phyloP scores from a whole-genome alignment of 2,888 invertebrate genomes.

The Bimastos eiseni region DNA sequence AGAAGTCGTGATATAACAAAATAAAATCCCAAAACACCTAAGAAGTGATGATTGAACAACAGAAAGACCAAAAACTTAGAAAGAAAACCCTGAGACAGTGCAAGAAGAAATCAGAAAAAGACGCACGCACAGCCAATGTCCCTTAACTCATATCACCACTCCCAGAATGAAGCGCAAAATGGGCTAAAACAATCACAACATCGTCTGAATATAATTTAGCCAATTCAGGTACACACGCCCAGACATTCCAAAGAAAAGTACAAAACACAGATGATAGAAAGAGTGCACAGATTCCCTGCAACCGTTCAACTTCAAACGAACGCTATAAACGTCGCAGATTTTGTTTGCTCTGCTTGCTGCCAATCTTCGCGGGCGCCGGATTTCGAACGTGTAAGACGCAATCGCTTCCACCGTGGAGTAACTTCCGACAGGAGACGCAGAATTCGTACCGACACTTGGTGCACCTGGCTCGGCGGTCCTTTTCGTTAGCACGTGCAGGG shows the following conservation, averaged over 20 bases:
- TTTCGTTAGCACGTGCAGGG: background rate
- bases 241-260: background rate
- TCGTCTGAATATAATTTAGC: background rate
- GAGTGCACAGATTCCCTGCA: background rate
- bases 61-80: no score
- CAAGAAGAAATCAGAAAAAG: background rate
- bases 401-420: background rate
- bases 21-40: no score
- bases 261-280: background rate
- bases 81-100: no score
- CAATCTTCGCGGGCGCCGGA: background rate
- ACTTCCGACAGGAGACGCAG: background rate
- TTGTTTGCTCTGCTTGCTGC: slow-evolving; percentile 10
- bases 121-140: background rate
- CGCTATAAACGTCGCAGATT: background rate
- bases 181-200: background rate
- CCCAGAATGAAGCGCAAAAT: background rate
- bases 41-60: no score
- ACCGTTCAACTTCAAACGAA: background rate
- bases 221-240: background rate
- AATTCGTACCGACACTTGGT: background rate
- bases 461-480: background rate
- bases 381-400: background rate
- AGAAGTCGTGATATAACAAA: no score
- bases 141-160: background rate